These are phyloP conservation scores for Mugil cephalus DNA, from an alignment of 2,113 vertebrate genomes.

Conservation along the genomic window DNA sequence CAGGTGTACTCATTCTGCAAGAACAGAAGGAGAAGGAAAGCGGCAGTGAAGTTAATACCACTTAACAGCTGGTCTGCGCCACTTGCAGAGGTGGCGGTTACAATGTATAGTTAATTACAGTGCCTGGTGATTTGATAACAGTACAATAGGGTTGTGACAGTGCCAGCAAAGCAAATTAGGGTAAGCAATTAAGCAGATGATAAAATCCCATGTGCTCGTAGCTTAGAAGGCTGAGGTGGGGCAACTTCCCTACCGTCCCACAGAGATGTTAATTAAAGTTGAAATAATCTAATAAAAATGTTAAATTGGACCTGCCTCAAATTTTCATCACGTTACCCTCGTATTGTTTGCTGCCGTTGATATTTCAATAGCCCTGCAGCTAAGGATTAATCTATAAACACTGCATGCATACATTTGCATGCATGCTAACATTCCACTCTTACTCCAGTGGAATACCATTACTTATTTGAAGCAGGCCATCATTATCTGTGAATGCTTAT, in stretches of 20 bases:
- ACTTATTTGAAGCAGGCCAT: too few relatives aligned
- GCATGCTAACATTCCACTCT: too few relatives aligned
- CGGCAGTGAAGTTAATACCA: conserved; percentile 35
- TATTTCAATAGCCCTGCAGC: conserved; percentile 33
- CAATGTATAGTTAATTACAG: conserved; percentile 74
- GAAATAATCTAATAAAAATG: conserved; percentile 27
- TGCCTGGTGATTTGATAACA: conserved; percentile 66
- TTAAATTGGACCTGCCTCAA: conserved; percentile 42
- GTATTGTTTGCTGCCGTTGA: conserved; percentile 23
- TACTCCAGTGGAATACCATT: too few relatives aligned
- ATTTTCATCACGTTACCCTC: conserved; percentile 8
- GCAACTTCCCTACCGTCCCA: conserved; percentile 30
- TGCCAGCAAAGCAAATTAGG: conserved; percentile 66
- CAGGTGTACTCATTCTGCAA: conserved; percentile 85
- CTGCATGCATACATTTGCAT: too few relatives aligned
- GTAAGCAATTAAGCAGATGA: conserved; percentile 73
- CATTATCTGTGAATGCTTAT: too few relatives aligned
- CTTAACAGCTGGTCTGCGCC: conserved; percentile 42
- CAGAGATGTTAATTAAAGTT: conserved; percentile 54
- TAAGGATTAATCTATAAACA: background rate
- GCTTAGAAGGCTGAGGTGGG: conserved; percentile 37
- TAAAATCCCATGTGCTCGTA: conserved; percentile 54
- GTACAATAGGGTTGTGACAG: conserved; percentile 63
- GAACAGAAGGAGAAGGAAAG: conserved; percentile 22
- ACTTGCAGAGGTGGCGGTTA: conserved; percentile 55